phyloP scores from a whole-genome alignment of 2,888 invertebrate species.

The Rhynchonema sp. region DNA sequence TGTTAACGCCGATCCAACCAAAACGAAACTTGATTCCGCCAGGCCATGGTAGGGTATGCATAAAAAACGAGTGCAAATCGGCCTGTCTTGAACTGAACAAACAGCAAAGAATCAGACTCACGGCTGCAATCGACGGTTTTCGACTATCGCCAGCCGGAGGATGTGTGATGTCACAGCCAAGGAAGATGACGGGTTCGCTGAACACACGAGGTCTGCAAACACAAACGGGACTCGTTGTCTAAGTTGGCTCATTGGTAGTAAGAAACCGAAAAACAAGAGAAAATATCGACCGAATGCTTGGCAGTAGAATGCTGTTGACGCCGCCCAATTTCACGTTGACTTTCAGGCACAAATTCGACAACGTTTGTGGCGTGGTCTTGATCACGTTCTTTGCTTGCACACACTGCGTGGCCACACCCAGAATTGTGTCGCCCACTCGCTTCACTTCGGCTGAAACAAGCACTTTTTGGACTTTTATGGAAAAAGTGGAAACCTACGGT shows the following conservation, averaged over 20 bases:
- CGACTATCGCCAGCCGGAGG: slow-evolving; percentile 98
- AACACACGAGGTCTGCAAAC: slow-evolving; percentile 48
- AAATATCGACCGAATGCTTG: slow-evolving; percentile 56
- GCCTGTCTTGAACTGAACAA: no score
- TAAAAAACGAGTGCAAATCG: no score
- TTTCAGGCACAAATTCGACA: slow-evolving; percentile 95
- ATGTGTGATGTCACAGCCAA: slow-evolving; percentile 98
- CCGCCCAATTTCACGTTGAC: slow-evolving; percentile 99
- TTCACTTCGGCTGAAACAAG: slow-evolving; percentile 74
- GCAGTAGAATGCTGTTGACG: slow-evolving; percentile 94
- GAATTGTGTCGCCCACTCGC: slow-evolving; percentile 91
- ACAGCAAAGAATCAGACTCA: no score
- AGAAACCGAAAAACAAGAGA: neutral
- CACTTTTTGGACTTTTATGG: no score
- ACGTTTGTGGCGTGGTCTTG: slow-evolving; percentile 95
- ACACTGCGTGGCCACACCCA: slow-evolving; percentile 99
- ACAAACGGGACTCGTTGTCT: neutral
- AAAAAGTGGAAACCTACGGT: no score
- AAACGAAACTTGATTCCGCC: no score
- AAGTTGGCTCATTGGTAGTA: neutral
- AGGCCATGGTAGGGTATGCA: no score
- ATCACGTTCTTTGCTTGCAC: slow-evolving; percentile 99
- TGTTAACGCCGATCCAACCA: no score
- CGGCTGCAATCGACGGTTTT: slow-evolving; percentile 52
- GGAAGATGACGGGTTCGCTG: slow-evolving; percentile 96